phyloP scores from a whole-genome alignment of 1,140 invertebrate species.

The Dreissena rostriformis region DNA sequence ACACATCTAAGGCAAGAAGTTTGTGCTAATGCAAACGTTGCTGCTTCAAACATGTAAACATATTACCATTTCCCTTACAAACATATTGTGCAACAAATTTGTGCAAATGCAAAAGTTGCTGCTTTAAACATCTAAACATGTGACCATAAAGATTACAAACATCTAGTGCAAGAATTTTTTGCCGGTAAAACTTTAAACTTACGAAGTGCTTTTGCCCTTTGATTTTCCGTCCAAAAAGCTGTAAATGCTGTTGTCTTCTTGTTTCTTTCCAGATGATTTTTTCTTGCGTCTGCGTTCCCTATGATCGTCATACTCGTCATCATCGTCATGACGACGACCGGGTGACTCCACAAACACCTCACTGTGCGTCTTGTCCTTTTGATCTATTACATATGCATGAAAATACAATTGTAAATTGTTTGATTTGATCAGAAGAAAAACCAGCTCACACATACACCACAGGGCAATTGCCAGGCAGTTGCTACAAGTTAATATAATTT shows the following conservation, averaged over 20 bases:
- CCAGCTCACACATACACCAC: too few relatives aligned
- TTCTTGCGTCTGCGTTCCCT: constrained; percentile 3
- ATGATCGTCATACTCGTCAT: constrained; percentile 33
- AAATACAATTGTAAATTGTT: too few relatives aligned
- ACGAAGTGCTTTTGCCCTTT: constrained; percentile 43
- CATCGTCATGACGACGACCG: constrained; percentile 48
- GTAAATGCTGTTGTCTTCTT: constrained; percentile 49
- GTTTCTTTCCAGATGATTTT: constrained; percentile 18
- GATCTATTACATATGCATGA: neutral
- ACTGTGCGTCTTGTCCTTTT: constrained; percentile 23
- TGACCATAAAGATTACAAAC: neutral
- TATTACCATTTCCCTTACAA: neutral
- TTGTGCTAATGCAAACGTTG: neutral
- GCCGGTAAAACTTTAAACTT: constrained; percentile 44
- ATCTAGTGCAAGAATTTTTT: too few relatives aligned
- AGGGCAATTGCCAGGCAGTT: too few relatives aligned
- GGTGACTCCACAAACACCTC: constrained; percentile 62
- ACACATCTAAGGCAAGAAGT: too few relatives aligned
- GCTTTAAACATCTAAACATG: neutral
- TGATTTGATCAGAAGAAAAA: too few relatives aligned
- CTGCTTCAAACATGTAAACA: neutral
- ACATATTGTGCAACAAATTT: too few relatives aligned
- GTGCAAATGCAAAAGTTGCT: constrained; percentile 5
- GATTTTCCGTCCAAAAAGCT: constrained; percentile 17
- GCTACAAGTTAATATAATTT: too few relatives aligned